Evolutionary conservation across 2,888 invertebrate species (phyloP).

Genomic region (Calameuta idolon): DNA sequence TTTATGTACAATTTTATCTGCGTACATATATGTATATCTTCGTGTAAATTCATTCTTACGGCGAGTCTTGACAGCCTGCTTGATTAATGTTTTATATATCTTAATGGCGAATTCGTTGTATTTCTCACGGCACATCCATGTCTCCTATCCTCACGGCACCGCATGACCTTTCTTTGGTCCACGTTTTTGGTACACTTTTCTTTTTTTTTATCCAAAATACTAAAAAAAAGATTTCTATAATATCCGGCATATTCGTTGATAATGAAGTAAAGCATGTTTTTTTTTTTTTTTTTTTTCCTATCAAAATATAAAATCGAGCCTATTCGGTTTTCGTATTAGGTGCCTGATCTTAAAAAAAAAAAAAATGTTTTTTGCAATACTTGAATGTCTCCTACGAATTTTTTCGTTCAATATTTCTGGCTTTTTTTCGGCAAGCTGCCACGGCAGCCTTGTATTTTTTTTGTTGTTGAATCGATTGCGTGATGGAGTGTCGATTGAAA

Average conservation of each 20-base stretch:
- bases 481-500: neutral
- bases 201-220: neutral
- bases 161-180: slow-evolving; percentile 45
- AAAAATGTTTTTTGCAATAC: neutral
- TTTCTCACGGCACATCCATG: slow-evolving; percentile 64
- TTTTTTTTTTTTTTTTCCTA: neutral
- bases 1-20: neutral
- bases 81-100: slow-evolving; percentile 26
- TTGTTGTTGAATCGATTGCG: neutral
- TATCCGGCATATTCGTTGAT: neutral
- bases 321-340: neutral
- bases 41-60: slow-evolving; percentile 15
- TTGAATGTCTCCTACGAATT: neutral
- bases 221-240: neutral
- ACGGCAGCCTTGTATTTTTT: neutral
- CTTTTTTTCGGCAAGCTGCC: neutral
- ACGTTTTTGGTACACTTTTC: neutral
- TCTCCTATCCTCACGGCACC: slow-evolving; percentile 63
- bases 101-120: slow-evolving; percentile 27
- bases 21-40: neutral
- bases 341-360: neutral
- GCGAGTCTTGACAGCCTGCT: slow-evolving; percentile 20
- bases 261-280: neutral
- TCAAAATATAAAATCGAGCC: neutral
- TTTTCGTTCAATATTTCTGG: neutral